Conservation (phyloP, 37 sponge, comb jelly and placozoan genomes). For the Aplysina aerophoba region DNA sequence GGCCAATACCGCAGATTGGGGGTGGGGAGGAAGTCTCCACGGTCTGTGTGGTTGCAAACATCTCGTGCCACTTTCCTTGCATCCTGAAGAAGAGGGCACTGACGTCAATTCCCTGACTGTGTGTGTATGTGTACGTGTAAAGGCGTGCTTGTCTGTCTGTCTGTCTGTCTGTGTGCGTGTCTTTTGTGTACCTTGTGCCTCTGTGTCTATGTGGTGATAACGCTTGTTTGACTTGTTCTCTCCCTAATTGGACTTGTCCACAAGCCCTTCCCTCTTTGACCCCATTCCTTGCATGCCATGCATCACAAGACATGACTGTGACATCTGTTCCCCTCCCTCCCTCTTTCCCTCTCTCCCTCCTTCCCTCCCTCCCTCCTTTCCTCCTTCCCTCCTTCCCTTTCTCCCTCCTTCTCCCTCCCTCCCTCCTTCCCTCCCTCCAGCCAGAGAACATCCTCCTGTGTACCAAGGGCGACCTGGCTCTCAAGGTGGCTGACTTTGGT, state of each 20-base stretch:
- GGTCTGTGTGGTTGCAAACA: too few species aligned
- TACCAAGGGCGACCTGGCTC: conserved; percentile 67
- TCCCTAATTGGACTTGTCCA: neutral
- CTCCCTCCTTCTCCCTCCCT: conserved; percentile 13
- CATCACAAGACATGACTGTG: neutral
- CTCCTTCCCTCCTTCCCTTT: neutral
- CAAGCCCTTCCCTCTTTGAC: neutral
- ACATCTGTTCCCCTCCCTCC: neutral
- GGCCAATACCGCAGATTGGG: too few species aligned
- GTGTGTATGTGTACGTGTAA: conserved; percentile 11
- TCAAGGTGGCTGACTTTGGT: conserved; percentile 94
- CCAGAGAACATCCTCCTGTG: conserved; percentile 93
- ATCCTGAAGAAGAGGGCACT: too few species aligned
- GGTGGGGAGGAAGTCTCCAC: too few species aligned
- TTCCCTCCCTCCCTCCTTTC: conserved; percentile 17
- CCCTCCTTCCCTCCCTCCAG: conserved; percentile 55
- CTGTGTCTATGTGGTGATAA: neutral
- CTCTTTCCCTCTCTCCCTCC: neutral
- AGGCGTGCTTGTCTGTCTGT: neutral
- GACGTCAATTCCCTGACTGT: too few species aligned
- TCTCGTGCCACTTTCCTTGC: too few species aligned
- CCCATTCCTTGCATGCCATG: neutral
- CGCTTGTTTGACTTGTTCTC: neutral
- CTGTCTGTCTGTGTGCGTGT: neutral
- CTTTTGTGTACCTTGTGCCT: neutral